phyloP scores from a whole-genome alignment of 2,888 invertebrate species.

The Plusia festucae region DNA sequence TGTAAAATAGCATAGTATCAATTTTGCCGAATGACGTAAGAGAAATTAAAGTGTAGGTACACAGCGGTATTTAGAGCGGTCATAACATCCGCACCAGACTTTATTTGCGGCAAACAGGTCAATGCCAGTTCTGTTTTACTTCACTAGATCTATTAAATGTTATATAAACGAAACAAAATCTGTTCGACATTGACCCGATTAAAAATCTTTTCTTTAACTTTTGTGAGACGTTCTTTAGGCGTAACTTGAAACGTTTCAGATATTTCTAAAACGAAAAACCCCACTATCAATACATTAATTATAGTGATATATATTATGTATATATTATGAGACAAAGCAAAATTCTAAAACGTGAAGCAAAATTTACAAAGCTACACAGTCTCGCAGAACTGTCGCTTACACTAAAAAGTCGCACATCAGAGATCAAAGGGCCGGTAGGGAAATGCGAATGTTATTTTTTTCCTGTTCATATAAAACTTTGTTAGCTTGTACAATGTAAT shows the following conservation, averaged over 20 bases:
- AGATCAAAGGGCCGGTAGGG: background rate
- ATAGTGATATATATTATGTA: background rate
- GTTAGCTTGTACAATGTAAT: no score
- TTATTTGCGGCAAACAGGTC: conserved; percentile 60
- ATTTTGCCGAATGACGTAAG: conserved; percentile 34
- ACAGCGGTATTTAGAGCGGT: conserved; percentile 39
- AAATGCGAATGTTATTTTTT: background rate
- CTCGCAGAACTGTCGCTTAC: background rate
- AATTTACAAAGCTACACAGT: background rate
- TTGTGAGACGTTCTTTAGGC: background rate
- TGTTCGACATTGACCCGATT: conserved; percentile 60
- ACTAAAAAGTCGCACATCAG: background rate
- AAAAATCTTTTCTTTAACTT: background rate
- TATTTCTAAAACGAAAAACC: background rate
- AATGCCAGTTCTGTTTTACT: conserved; percentile 56
- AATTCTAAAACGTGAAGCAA: background rate
- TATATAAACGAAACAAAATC: conserved; percentile 40
- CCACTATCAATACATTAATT: no score
- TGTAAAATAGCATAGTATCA: background rate
- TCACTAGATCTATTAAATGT: conserved; percentile 40
- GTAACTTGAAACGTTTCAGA: background rate
- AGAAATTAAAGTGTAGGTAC: conserved; percentile 38
- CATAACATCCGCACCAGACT: conserved; percentile 43
- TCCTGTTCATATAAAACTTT: background rate
- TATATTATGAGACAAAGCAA: background rate